These are phyloP conservation scores for Apodemia zela DNA, from an alignment of 2,888 invertebrate species.

Conservation along the genomic window DNA sequence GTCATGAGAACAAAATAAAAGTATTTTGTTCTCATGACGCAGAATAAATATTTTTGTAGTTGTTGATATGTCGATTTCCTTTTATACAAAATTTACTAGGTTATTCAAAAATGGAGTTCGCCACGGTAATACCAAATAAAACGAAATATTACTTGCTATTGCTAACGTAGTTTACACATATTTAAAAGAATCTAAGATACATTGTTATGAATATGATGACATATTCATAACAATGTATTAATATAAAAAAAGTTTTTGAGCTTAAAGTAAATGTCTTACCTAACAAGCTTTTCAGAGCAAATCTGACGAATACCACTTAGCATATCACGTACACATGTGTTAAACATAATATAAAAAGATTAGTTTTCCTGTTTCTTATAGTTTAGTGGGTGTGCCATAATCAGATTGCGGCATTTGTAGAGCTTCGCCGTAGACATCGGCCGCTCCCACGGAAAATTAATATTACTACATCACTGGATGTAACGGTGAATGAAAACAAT, in stretches of 20 bases:
- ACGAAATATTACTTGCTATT: neutral
- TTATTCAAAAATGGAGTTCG: neutral
- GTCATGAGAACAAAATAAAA: no score
- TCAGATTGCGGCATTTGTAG: constrained; percentile 76
- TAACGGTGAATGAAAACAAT: neutral
- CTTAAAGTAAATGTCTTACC: neutral
- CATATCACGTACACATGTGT: neutral
- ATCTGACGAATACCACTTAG: neutral
- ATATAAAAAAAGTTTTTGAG: neutral
- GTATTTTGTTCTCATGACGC: no score
- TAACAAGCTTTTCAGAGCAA: neutral
- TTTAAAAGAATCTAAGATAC: neutral
- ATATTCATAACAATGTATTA: neutral
- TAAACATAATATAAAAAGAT: constrained; percentile 24
- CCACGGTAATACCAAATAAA: neutral
- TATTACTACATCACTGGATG: neutral
- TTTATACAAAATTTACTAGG: neutral
- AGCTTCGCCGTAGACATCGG: constrained; percentile 63
- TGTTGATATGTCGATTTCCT: neutral
- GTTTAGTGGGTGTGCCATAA: constrained; percentile 70
- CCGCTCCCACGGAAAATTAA: constrained; percentile 57
- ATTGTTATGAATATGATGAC: no score
- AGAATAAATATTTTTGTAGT: no score
- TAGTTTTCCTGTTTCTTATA: constrained; percentile 41
- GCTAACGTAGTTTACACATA: neutral